phyloP scores from a whole-genome alignment of 64 coral and sea anemone genomes.

The Astreopora myriophthalma region DNA sequence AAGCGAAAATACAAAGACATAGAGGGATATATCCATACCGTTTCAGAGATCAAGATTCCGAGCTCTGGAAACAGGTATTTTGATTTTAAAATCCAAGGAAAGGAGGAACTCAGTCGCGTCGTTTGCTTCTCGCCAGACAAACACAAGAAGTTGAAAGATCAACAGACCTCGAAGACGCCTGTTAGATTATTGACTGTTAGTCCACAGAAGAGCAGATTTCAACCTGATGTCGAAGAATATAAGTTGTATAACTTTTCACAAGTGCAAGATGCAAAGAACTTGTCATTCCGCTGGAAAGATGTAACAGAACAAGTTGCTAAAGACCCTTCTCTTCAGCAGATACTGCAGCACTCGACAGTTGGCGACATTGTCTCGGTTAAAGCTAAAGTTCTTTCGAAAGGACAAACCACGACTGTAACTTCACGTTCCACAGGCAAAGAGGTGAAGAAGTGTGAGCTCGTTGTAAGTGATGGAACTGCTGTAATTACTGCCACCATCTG shows the following conservation, averaged over 20 bases:
- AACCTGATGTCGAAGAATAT: constrained; percentile 18
- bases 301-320: not conserved
- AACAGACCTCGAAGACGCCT: not conserved
- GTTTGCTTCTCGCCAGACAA: not conserved
- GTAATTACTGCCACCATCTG: too few relatives aligned
- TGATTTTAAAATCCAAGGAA: constrained; percentile 20
- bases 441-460: too few relatives aligned
- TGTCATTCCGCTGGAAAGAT: constrained; percentile 17
- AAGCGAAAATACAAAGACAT: constrained; percentile 60
- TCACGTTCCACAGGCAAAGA: too few relatives aligned
- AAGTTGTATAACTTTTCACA: constrained; percentile 17
- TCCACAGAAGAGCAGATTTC: constrained; percentile 4
- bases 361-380: too few relatives aligned
- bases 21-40: constrained; percentile 55
- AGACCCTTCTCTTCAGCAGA: not conserved
- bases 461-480: too few relatives aligned
- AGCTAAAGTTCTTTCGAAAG: too few relatives aligned
- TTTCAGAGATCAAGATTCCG: constrained; percentile 39
- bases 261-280: not conserved
- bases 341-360: constrained; percentile 1
- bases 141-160: not conserved
- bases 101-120: not conserved
- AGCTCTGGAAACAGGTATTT: constrained; percentile 58
- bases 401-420: too few relatives aligned
- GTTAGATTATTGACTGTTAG: not conserved